phyloP scores from a whole-genome alignment of 2,113 vertebrate genomes.

The Isurus oxyrinchus region DNA sequence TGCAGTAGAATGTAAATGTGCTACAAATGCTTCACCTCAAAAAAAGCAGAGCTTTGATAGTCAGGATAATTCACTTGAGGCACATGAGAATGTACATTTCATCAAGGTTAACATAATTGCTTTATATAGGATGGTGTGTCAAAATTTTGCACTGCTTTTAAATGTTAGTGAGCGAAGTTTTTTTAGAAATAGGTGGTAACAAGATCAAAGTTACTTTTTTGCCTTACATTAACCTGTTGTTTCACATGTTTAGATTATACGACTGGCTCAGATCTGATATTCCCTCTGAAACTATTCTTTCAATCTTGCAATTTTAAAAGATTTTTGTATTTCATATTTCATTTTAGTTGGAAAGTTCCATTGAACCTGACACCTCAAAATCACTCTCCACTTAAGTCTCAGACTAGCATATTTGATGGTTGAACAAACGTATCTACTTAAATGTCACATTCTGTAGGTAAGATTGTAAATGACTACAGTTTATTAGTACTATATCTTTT shows the following conservation, averaged over 20 bases:
- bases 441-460: background rate
- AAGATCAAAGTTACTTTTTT: background rate
- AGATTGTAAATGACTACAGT: background rate
- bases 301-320: background rate
- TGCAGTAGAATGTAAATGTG: background rate
- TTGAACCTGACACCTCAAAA: background rate
- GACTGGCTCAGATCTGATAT: background rate
- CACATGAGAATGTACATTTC: conserved; percentile 13
- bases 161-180: background rate
- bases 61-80: conserved; percentile 11
- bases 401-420: background rate
- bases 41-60: background rate
- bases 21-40: background rate
- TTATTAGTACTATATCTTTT: background rate
- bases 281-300: background rate
- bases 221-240: conserved; percentile 1
- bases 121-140: background rate
- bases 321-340: background rate
- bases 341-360: conserved; percentile 11
- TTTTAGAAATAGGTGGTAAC: background rate
- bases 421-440: background rate
- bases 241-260: background rate
- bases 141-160: conserved; percentile 4
- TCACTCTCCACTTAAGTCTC: background rate
- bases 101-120: background rate